phyloP scores from a whole-genome alignment of 2,113 vertebrate species.

The Atherinomorus stipes region DNA sequence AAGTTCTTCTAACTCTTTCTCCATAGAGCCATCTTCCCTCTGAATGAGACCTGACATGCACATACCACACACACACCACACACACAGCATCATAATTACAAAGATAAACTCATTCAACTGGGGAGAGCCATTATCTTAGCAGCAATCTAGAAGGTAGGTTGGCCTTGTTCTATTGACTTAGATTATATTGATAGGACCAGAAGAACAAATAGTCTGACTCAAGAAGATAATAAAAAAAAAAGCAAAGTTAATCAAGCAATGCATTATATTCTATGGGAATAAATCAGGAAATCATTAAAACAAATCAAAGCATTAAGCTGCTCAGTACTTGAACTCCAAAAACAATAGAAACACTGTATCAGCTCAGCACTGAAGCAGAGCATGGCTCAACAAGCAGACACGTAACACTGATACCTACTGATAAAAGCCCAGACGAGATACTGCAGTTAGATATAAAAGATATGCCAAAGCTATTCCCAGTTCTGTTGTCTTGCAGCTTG shows the following conservation, averaged over 20 bases:
- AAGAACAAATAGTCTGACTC: background rate
- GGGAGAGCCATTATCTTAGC: constrained; percentile 15
- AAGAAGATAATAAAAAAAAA: background rate
- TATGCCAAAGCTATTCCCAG: background rate
- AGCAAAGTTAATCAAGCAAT: constrained; percentile 20
- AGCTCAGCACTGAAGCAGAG: background rate
- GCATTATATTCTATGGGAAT: constrained; percentile 1
- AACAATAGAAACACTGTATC: background rate
- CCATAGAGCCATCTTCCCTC: constrained; percentile 90
- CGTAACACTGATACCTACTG: background rate
- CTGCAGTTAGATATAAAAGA: background rate
- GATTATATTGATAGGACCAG: background rate
- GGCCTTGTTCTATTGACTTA: background rate
- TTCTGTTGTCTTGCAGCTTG: background rate
- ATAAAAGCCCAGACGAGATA: background rate
- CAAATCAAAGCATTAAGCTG: background rate
- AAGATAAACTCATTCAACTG: background rate
- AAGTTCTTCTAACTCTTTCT: constrained; percentile 89
- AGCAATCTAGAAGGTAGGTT: constrained; percentile 3
- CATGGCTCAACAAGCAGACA: background rate
- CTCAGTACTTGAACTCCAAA: background rate
- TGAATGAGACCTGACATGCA: constrained; percentile 89
- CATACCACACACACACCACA: constrained; percentile 16
- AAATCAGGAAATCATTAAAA: background rate
- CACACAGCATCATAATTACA: background rate